A percentile compares a stretch with the other conserved stretches of the same genome.
Evolutionary conservation across 2,113 vertebrate species (phyloP).

Genomic region (Neoarius graeffei): DNA sequence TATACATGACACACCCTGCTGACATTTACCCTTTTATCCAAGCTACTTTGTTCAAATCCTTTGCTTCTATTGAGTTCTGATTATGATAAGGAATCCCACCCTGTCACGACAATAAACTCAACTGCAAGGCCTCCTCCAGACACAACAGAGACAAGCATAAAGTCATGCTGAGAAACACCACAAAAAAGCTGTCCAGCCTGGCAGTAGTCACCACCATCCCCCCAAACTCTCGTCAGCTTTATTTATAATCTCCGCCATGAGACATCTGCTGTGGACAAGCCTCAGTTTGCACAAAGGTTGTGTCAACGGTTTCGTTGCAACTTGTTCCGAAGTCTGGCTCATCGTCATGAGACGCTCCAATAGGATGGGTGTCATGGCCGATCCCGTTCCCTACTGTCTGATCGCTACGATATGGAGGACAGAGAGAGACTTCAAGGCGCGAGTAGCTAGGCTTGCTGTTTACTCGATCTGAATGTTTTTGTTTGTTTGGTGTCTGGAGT

Average conservation of each 20-base stretch:
- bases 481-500: conserved; percentile 74
- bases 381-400: conserved; percentile 63
- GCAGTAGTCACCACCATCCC: conserved; percentile 62
- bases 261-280: conserved; percentile 76
- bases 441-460: conserved; percentile 61
- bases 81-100: conserved; percentile 32
- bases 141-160: conserved; percentile 58
- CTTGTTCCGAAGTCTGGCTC: conserved; percentile 58
- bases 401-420: conserved; percentile 65
- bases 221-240: conserved; percentile 69
- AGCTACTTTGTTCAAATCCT: not conserved
- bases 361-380: conserved; percentile 68
- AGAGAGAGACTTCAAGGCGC: conserved; percentile 63
- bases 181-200: conserved; percentile 54
- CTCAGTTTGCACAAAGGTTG: conserved; percentile 70
- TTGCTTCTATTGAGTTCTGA: conserved; percentile 10
- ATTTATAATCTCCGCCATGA: conserved; percentile 75
- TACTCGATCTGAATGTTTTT: conserved; percentile 71
- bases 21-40: conserved; percentile 8
- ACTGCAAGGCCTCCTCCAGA: conserved; percentile 42
- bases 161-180: conserved; percentile 57
- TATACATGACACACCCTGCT: not conserved
- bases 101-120: conserved; percentile 43
- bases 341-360: conserved; percentile 63
- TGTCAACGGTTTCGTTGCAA: conserved; percentile 61